Evolutionary conservation across 1,140 invertebrate species (phyloP).

Genomic region (Heliconius himera): DNA sequence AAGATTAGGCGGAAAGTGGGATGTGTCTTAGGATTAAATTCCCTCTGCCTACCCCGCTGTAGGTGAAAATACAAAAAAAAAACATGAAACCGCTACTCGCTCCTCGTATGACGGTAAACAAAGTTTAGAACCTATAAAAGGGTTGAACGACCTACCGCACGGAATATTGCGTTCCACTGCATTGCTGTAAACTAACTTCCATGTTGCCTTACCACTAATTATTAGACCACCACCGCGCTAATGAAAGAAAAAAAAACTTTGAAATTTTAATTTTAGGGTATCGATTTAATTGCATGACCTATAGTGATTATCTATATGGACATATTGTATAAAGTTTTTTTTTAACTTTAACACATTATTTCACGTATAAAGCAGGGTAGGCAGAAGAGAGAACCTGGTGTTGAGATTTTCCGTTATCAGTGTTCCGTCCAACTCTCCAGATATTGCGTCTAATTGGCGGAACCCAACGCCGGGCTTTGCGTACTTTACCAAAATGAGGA

Average conservation of each 20-base stretch:
- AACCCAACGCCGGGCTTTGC: not conserved
- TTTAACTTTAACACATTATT: not conserved
- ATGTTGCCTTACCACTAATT: slow-evolving; percentile 28
- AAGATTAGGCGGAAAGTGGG: no score
- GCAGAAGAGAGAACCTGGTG: not conserved
- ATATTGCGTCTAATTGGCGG: not conserved
- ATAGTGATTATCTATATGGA: no score
- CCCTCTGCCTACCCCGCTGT: no score
- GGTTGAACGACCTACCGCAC: slow-evolving; percentile 63
- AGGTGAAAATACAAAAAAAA: no score
- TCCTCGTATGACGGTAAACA: slow-evolving; percentile 19
- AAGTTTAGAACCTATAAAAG: slow-evolving; percentile 54
- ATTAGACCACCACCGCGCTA: not conserved
- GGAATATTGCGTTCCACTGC: slow-evolving; percentile 70
- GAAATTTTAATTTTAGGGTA: not conserved
- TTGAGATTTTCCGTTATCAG: not conserved
- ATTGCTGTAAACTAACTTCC: slow-evolving; percentile 57
- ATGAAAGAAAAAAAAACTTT: not conserved
- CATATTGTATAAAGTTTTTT: no score
- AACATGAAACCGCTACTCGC: slow-evolving; percentile 24
- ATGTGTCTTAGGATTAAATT: no score
- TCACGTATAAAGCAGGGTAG: not conserved
- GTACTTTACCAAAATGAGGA: not conserved
- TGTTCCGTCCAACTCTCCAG: not conserved
- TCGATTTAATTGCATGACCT: no score